A percentile compares a stretch with the other conserved stretches of the same genome.
phyloP scores from a whole-genome alignment of 2,888 invertebrate genomes.

The Mactromeris polynyma region DNA sequence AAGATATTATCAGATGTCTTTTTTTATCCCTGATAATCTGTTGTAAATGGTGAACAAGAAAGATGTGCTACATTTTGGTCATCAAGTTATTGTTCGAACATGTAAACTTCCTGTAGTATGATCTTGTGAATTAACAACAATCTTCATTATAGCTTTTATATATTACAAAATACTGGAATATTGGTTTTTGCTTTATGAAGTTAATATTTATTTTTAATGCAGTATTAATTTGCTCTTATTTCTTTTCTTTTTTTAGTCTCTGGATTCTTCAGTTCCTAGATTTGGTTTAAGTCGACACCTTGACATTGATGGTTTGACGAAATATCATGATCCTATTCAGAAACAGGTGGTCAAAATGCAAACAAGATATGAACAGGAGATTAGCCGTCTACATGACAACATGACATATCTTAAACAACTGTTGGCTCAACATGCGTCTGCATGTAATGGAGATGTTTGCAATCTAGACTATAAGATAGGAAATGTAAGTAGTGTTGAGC shows the following conservation, averaged over 20 bases:
- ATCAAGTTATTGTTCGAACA: no score
- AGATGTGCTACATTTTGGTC: no score
- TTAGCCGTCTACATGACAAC: conserved; percentile 93
- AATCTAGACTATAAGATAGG: conserved; percentile 64
- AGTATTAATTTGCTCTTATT: no score
- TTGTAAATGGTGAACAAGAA: no score
- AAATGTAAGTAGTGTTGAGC: conserved; percentile 48
- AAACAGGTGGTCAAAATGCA: conserved; percentile 94
- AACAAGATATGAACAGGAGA: conserved; percentile 88
- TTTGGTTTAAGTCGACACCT: conserved; percentile 80
- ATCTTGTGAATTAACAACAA: no score
- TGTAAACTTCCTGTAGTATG: no score
- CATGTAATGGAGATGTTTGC: conserved; percentile 74
- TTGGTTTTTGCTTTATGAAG: no score
- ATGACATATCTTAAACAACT: conserved; percentile 93
- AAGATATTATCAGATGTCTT: no score
- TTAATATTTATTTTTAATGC: no score
- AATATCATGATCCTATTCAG: conserved; percentile 92
- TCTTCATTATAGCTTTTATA: no score
- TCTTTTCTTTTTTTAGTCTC: background rate
- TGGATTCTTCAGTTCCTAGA: conserved; percentile 73
- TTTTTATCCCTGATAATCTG: no score
- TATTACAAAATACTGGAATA: no score
- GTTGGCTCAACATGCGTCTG: conserved; percentile 88
- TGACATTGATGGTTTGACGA: conserved; percentile 90